Base-by-base conservation (phyloP, 2,113 vertebrate species). In the Mormyrus lacerda region DNA sequence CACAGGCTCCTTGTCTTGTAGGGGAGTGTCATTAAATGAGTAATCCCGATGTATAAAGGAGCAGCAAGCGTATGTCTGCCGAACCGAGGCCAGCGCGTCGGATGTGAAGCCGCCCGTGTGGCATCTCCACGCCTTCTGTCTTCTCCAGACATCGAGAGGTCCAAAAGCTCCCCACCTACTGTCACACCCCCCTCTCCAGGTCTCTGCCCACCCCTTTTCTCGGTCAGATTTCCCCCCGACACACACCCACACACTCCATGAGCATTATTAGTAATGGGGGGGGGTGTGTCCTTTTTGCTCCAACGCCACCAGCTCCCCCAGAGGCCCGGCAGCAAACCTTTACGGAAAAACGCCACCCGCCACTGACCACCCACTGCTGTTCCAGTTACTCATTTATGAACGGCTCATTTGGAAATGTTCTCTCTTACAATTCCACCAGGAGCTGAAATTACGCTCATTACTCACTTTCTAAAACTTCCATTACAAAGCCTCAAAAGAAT, bases 371-470 rank as follows among this genome's bases (percentile, higher is more conserved):
- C 84, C 61, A 76, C 89, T 10, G 65, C 21, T 5, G 45, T 3
- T 42, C 35, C 19, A n/a, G 48, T 89, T 76, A 89, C 48, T 87
- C 84, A 89, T 89, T 89, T 47, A 89, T 87, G 89, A 89, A 76
- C 61, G 39, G 39, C 85, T 89, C 44, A 89, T 87, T 89, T 39
- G 65, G 61, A 89, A 73, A 87, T 79, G 47, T 89, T 87, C 84
- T 76, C 61, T 53, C 61, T 47, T 39, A 85, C 35, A 58, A 61
- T 58, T 53, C 48, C 79, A 55, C 53, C 48, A 39, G 76, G 35
- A 51, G 24, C 73, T 51, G 48, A 89, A 89, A 89, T 50, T n/a
- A 44, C 44, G 19, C 76, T 89, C 79, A 83, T 89, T 89, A 44
- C 51, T 85, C 39, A 83, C 50, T 89, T 61, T 83, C 79, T 19